Percentiles rank a stretch among this genome's conserved stretches.
Evolutionary conservation across 2,113 vertebrate species (phyloP).

Genomic region (Gasterosteus nipponicus): DNA sequence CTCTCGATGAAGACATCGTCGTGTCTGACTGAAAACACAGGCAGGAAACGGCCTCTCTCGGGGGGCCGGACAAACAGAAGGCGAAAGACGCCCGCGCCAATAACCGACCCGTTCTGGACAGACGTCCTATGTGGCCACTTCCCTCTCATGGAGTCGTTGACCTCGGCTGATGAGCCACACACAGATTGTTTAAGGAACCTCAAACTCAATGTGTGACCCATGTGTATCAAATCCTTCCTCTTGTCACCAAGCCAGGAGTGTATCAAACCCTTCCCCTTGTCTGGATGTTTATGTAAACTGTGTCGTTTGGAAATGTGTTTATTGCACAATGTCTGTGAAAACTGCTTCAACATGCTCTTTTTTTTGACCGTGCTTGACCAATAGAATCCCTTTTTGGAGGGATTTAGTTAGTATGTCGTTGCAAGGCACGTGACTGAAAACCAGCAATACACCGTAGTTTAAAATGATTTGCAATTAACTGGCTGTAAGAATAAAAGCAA

Average conservation of each 20-base stretch:
- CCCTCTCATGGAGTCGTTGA: conserved; percentile 45
- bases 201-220: conserved; percentile 25
- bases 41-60: conserved; percentile 59
- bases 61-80: conserved; percentile 48
- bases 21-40: conserved; percentile 35
- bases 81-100: conserved; percentile 34
- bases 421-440: neutral
- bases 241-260: conserved; percentile 30
- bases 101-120: conserved; percentile 9
- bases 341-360: neutral
- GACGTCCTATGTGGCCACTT: conserved; percentile 19
- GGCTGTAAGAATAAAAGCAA: conserved; percentile 1
- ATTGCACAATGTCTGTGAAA: conserved; percentile 14
- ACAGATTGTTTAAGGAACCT: conserved; percentile 54
- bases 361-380: neutral
- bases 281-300: neutral
- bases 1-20: conserved; percentile 51
- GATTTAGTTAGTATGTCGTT: neutral
- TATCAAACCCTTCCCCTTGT: conserved; percentile 23
- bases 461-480: conserved; percentile 5
- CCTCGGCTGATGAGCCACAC: conserved; percentile 49
- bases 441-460: neutral
- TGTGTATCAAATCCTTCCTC: conserved; percentile 39
- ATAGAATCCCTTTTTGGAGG: neutral
- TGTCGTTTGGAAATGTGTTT: conserved; percentile 20